phyloP scores from a whole-genome alignment of 2,888 invertebrate species.

The Anticlea derivata region DNA sequence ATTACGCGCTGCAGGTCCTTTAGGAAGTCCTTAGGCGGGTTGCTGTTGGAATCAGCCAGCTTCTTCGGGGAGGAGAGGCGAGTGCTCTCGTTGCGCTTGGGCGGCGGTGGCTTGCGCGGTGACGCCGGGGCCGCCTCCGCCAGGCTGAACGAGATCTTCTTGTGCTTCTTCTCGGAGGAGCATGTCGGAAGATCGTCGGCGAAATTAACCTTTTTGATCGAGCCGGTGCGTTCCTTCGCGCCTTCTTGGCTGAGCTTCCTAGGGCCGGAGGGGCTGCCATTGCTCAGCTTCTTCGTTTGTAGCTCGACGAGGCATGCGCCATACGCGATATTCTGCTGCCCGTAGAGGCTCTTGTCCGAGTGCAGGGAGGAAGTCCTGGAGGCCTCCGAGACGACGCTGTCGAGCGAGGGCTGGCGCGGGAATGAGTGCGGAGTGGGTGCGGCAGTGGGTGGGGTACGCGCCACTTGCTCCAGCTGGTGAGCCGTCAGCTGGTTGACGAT shows the following conservation, averaged over 20 bases:
- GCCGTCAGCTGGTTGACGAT: conserved; percentile 70
- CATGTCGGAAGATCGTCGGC: conserved; percentile 82
- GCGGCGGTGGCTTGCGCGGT: conserved; percentile 88
- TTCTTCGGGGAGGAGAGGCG: conserved; percentile 90
- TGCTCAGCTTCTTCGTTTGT: conserved; percentile 78
- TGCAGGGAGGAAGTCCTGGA: conserved; percentile 73
- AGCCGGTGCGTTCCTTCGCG: conserved; percentile 73
- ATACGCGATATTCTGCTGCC: conserved; percentile 64
- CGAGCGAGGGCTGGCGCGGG: conserved; percentile 82
- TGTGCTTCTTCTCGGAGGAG: conserved; percentile 81
- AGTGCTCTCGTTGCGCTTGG: conserved; percentile 90
- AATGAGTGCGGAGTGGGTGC: conserved; percentile 64
- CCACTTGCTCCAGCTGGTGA: conserved; percentile 65
- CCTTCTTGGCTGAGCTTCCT: conserved; percentile 63
- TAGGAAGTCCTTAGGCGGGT: conserved; percentile 92
- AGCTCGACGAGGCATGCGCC: conserved; percentile 84
- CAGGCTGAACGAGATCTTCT: conserved; percentile 87
- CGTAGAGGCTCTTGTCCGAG: conserved; percentile 69
- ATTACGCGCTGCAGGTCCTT: conserved; percentile 95
- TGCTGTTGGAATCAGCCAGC: conserved; percentile 87
- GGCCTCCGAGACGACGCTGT: conserved; percentile 80
- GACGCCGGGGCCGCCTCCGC: conserved; percentile 80
- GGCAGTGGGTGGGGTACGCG: conserved; percentile 59
- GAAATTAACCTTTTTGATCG: conserved; percentile 84
- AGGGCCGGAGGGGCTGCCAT: conserved; percentile 63